A percentile compares a stretch with the other conserved stretches of the same genome.
phyloP scores from a whole-genome alignment of 1,140 invertebrate genomes.

The Bombus balteatus region DNA sequence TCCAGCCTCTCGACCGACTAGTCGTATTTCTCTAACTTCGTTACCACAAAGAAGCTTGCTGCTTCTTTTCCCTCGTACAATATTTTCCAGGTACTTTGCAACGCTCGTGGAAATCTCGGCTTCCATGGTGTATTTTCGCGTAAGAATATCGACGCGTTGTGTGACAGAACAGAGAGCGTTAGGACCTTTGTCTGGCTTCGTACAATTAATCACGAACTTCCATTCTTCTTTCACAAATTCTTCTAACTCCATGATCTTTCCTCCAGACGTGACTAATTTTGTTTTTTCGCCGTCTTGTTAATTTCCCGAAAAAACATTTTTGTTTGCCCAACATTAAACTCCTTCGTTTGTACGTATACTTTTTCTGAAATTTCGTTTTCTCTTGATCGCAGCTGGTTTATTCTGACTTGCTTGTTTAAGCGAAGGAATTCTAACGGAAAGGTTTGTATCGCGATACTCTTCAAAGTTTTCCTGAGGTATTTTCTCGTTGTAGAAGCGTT shows the following conservation, averaged over 20 bases:
- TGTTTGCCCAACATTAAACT: neutral
- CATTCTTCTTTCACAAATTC: neutral
- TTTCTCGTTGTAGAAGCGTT: neutral
- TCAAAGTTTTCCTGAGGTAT: neutral
- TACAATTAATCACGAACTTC: neutral
- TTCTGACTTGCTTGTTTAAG: neutral
- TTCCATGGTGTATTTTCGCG: neutral
- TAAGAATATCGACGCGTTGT: neutral
- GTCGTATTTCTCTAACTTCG: conserved; percentile 46
- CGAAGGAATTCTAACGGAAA: neutral
- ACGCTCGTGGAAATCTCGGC: conserved; percentile 18
- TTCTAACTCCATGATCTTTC: too few species aligned
- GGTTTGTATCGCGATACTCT: neutral
- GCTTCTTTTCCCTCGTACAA: conserved; percentile 25
- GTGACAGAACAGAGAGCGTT: neutral
- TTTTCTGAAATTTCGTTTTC: neutral
- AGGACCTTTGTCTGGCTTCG: too few species aligned
- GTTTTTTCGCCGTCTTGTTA: neutral
- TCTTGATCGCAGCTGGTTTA: too few species aligned
- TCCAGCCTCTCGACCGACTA: neutral
- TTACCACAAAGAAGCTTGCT: conserved; percentile 38
- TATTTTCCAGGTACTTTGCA: conserved; percentile 38
- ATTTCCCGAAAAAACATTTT: neutral
- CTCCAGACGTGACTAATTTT: neutral
- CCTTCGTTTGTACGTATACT: neutral